Base-by-base conservation (phyloP, 2,113 vertebrate species). In the Oreocharis arfaki region DNA sequence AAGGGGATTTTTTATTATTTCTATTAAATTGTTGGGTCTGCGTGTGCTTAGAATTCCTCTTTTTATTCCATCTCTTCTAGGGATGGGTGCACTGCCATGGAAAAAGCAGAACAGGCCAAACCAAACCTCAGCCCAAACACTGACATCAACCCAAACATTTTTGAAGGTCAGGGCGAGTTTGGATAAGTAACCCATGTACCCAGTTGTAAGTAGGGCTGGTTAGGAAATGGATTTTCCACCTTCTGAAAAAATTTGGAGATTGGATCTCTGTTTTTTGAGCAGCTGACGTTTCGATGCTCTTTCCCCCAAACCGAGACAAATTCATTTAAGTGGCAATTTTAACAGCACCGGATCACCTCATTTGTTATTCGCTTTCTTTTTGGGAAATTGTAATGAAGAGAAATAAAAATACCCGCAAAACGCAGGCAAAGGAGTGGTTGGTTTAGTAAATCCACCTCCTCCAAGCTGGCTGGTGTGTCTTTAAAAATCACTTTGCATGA, bases 101-200 rank as follows among this genome's bases (percentile, higher is more conserved):
- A 96, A 96, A 96, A 96, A 75, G 23, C 77, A 70, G 80, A 79
- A 92, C 22, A 3, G 50, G 96, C 96, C 96, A 97, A 97, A 90
- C 95, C 95, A 96, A 97, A 96, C 96, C 96, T 97, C 96, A 97
- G 93, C 92, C 86, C 95, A 92, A 96, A 96, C 95, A 96, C 93
- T 96, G 96, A 96, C 96, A 96, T 96, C 96, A 97, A 92, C 92
- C 80, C 90, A 95, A 96, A 90, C 96, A 96, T 96, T 94, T 93
- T 24, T 95, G 95, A 97, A 97, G 96, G 96, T 97, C 92, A 93
- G 52, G 55, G 69, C 76, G 94, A 93, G 96, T 96, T 97, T 97
- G 96, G 92, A 97, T 96, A 96, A 97, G 90, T 73, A 94, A 95
- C 92, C 96, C 90, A 46, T 84, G 90, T 94, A 68, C 86, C 95